phyloP scores from a whole-genome alignment of 2,113 vertebrate genomes.

The Corythaixoides concolor region DNA sequence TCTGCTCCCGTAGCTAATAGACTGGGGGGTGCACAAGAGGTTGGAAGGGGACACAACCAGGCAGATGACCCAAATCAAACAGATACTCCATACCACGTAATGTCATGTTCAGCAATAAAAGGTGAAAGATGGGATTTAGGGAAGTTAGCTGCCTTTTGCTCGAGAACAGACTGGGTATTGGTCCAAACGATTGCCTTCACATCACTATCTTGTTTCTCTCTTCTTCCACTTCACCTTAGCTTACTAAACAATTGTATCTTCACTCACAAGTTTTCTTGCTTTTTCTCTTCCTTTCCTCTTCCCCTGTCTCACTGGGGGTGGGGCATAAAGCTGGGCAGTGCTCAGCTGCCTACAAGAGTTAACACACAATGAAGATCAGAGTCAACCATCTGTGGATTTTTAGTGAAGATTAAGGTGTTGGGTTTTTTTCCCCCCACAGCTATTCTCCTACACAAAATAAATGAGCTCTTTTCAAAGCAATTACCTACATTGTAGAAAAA shows the following conservation, averaged over 20 bases:
- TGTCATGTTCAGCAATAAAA: neutral
- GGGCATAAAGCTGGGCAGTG: neutral
- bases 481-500: neutral
- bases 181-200: accelerated
- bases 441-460: neutral
- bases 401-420: neutral
- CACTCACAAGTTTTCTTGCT: neutral
- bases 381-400: neutral
- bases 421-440: neutral
- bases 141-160: neutral
- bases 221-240: neutral
- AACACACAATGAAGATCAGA: neutral
- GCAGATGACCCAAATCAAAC: neutral
- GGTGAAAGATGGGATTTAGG: neutral
- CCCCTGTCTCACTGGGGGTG: neutral
- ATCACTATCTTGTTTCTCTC: neutral
- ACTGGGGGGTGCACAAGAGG: accelerated
- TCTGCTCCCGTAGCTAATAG: neutral
- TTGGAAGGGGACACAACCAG: neutral
- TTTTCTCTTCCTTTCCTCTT: neutral
- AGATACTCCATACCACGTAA: neutral
- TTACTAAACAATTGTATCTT: neutral
- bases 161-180: accelerated
- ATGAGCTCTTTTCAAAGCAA: neutral
- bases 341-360: neutral